phyloP scores from a whole-genome alignment of 1,140 invertebrate genomes.

The Pseudomyrmex cubaensis region DNA sequence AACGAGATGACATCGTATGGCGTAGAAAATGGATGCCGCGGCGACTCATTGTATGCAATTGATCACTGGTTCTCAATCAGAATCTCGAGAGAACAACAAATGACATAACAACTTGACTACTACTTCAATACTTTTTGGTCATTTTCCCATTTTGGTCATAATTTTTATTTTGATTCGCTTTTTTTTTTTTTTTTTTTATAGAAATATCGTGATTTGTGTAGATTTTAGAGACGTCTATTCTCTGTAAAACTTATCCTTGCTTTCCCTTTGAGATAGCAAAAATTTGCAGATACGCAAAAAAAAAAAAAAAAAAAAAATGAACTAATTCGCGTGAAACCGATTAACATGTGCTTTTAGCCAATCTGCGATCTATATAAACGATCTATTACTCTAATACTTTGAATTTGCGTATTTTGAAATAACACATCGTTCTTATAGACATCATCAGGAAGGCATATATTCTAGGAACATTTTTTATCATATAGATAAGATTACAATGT shows the following conservation, averaged over 20 bases:
- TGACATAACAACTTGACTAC: background rate
- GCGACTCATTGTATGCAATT: background rate
- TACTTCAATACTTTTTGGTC: background rate
- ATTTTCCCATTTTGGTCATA: background rate
- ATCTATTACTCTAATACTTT: no score
- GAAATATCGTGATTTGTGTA: no score
- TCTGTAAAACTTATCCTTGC: background rate
- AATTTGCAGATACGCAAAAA: background rate
- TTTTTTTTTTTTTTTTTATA: no score
- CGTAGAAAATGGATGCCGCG: slow-evolving; percentile 20
- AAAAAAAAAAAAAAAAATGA: no score
- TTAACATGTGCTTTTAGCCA: no score
- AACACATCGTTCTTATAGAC: no score
- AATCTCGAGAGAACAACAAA: background rate
- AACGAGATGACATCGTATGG: slow-evolving; percentile 43
- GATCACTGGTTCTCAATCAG: slow-evolving; percentile 14
- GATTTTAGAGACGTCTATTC: background rate
- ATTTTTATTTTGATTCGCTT: no score
- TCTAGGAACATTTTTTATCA: no score
- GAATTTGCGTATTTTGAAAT: no score
- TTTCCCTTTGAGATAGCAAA: background rate
- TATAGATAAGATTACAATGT: background rate
- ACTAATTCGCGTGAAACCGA: no score
- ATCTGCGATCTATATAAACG: no score
- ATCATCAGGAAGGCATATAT: no score